Evolutionary conservation across 2,797 vertebrate genomes (phyloP).

Genomic region (Microctenopoma stevenorrisi): DNA sequence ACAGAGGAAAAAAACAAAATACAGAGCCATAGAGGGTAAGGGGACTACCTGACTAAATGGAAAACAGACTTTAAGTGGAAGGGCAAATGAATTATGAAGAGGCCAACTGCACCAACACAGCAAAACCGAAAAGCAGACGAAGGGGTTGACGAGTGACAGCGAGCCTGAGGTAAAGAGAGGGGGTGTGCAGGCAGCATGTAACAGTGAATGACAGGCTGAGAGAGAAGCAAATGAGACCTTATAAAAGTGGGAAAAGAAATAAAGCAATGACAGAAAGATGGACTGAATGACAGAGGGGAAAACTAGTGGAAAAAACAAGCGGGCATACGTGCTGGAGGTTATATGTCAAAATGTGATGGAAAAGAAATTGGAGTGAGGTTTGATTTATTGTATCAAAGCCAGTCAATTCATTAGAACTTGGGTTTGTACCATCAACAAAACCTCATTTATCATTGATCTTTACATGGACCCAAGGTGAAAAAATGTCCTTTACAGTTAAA

Average conservation of each 20-base stretch:
- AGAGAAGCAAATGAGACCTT: constrained; percentile 32
- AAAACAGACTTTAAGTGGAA: constrained; percentile 41
- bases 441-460: constrained; percentile 9
- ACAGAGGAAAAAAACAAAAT: neutral
- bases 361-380: neutral
- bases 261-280: constrained; percentile 47
- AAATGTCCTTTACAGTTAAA: neutral
- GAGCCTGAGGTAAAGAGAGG: constrained; percentile 40
- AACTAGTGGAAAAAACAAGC: constrained; percentile 11
- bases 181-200: constrained; percentile 9
- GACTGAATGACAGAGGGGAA: constrained; percentile 23
- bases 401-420: neutral
- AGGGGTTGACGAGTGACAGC: constrained; percentile 26
- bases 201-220: constrained; percentile 42
- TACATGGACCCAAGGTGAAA: neutral
- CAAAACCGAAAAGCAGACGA: constrained; percentile 20
- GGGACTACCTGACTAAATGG: constrained; percentile 17
- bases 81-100: constrained; percentile 42
- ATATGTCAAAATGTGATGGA: constrained; percentile 12
- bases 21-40: neutral
- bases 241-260: constrained; percentile 42
- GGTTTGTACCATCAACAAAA: constrained; percentile 6
- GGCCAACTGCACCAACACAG: constrained; percentile 23
- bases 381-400: constrained; percentile 4
- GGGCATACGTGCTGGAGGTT: constrained; percentile 8